Percentiles rank a stretch among this genome's conserved stretches.
phyloP scores from a whole-genome alignment of 2,113 vertebrate genomes.

The Peromyscus maniculatus region DNA sequence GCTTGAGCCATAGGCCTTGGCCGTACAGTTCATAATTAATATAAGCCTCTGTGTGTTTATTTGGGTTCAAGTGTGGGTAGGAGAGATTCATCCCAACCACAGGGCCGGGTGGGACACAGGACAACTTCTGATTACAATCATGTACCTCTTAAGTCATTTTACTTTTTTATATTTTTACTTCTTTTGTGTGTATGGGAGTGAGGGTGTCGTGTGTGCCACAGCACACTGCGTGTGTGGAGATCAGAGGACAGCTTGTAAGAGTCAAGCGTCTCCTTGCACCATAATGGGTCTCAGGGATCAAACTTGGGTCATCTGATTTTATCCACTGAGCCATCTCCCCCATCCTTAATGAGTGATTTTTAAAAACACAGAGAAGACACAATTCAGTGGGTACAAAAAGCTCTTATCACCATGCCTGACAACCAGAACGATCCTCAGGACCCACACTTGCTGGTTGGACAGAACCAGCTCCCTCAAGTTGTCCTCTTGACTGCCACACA shows the following conservation, averaged over 20 bases:
- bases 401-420: not conserved
- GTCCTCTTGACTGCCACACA: not conserved
- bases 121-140: too few relatives aligned
- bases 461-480: not conserved
- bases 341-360: not conserved
- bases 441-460: not conserved
- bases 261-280: not conserved
- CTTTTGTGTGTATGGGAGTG: not conserved
- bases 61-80: too few relatives aligned
- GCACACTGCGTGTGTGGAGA: not conserved
- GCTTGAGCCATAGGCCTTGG: too few relatives aligned
- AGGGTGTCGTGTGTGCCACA: not conserved
- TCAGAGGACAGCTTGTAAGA: not conserved
- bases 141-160: not conserved
- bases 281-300: too few relatives aligned
- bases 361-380: not conserved
- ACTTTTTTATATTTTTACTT: not conserved
- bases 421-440: not conserved
- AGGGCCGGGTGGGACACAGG: too few relatives aligned
- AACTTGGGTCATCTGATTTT: not conserved
- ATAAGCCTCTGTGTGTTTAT: too few relatives aligned
- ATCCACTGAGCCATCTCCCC: not conserved
- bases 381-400: not conserved
- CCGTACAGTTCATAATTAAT: too few relatives aligned
- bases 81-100: too few relatives aligned